Evolutionary conservation across 1,140 invertebrate genomes (phyloP).

Genomic region (Hypsibius dujardini): DNA sequence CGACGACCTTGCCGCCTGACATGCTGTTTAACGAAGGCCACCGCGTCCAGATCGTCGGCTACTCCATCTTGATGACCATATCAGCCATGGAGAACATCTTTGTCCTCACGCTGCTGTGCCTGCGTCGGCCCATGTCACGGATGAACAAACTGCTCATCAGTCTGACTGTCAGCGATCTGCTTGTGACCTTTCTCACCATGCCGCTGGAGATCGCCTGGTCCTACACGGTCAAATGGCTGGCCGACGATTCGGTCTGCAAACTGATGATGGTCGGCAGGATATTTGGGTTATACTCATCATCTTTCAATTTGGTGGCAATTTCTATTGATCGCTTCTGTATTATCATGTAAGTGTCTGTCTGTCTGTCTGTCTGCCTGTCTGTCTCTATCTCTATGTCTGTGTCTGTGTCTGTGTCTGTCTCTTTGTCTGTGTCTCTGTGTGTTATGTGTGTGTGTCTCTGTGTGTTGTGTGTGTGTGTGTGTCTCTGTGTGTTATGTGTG

Average conservation of each 20-base stretch:
- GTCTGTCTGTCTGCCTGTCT: too few species aligned
- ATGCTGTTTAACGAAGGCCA: conserved; percentile 63
- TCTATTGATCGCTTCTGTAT: conserved; percentile 43
- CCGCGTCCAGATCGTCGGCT: conserved; percentile 52
- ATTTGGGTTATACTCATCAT: conserved; percentile 66
- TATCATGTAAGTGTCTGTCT: conserved; percentile 15
- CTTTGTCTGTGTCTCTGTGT: too few species aligned
- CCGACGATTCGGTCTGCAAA: conserved; percentile 57
- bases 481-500: too few species aligned
- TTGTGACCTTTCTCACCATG: conserved; percentile 75
- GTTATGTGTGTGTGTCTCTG: too few species aligned
- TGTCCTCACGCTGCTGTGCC: conserved; percentile 52
- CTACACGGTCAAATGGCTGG: conserved; percentile 38
- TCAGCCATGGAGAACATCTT: conserved; percentile 69
- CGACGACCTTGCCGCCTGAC: conserved; percentile 44
- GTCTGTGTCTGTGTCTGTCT: too few species aligned
- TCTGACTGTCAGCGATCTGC: conserved; percentile 63
- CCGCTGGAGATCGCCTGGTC: conserved; percentile 55
- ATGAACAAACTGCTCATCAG: conserved; percentile 65
- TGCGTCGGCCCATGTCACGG: conserved; percentile 41
- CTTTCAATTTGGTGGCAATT: conserved; percentile 67
- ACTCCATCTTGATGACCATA: conserved; percentile 62
- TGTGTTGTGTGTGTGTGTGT: too few species aligned
- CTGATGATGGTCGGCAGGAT: conserved; percentile 63
- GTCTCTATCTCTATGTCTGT: too few species aligned